Base-by-base conservation (phyloP, 2,888 invertebrate species). In the Neoitamus cyanurus region DNA sequence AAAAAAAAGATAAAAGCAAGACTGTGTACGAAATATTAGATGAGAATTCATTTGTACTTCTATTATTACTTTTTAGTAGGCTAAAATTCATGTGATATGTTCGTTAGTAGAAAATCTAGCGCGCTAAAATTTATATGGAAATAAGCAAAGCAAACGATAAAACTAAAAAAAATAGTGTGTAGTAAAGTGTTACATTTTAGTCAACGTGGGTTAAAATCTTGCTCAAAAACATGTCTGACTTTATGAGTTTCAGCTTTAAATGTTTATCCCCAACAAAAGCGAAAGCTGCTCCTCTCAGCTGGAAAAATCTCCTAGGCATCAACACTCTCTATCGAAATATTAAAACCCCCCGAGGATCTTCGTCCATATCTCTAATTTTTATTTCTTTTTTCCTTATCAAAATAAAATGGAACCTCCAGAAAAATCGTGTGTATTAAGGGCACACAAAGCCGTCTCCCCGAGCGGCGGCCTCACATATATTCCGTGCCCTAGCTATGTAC, bases 301-400 rank as follows among this genome's bases (percentile, higher is more conserved):
- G 20, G 58, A 20, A 58, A 58, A 58, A 58, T 28, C 42, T 31
- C 30, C 36, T 30, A 42, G 25, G 77, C 77, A 77, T 46, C 77
- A 77, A 73, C 36, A 36, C 34, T 77, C 28, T n/a, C 77, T 77
- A 37, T 25, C 77, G 46, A 77, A 77, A 77, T 77, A 77, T 77
- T 77, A 77, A 77, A 77, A 77, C 46, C n/a, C 42, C 42, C 13
- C 77, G 25, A 77, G 30, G 31, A 20, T 77, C n/a, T 42, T 9
- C 46, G 46, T 37, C 30, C 13, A 20, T 28, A 46, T 30, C 77
- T 77, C 42, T 77, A 77, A 77, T 77, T 77, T 77, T 77, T 42
- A 42, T 46, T 77, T 42, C 25, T 73, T 42, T 77, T 77, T 77
- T 77, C 34, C 11, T 13, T 77, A 77, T 25, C 37, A 77, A 77